Conservation (phyloP, 2,888 invertebrate species). For the Physocephala rufipes region DNA sequence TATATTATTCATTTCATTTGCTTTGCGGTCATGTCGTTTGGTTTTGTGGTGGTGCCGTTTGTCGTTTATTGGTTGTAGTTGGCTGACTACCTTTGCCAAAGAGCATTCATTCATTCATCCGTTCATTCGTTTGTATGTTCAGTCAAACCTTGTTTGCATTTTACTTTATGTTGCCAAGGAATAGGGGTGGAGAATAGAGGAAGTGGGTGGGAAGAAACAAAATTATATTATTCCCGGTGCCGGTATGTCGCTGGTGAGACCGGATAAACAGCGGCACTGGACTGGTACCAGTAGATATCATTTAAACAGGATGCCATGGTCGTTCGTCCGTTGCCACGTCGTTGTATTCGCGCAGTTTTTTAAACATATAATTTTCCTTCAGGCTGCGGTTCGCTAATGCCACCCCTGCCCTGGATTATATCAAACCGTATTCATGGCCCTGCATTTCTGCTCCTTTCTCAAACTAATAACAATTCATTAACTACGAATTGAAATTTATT, state of each 20-base stretch:
- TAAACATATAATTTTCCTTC: too few relatives aligned
- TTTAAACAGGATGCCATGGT: slow-evolving; percentile 34
- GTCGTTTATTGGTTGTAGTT: background rate
- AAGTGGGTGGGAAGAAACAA: background rate
- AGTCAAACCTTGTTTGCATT: too few relatives aligned
- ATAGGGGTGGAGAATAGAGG: too few relatives aligned
- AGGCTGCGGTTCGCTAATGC: too few relatives aligned
- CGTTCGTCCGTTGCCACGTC: slow-evolving; percentile 3
- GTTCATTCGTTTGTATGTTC: too few relatives aligned
- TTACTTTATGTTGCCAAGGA: too few relatives aligned
- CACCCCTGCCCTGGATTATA: background rate
- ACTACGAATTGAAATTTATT: too few relatives aligned
- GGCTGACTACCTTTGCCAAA: too few relatives aligned
- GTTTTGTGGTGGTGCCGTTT: slow-evolving; percentile 1
- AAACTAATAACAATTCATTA: too few relatives aligned
- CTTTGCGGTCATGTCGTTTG: slow-evolving; percentile 19
- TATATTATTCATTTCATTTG: slow-evolving; percentile 34
- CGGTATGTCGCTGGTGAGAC: background rate
- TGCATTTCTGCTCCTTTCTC: background rate
- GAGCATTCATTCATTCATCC: too few relatives aligned
- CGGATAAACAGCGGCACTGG: background rate
- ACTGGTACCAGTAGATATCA: slow-evolving; percentile 15
- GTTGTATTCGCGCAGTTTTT: background rate
- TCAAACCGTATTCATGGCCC: background rate
- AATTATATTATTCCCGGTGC: background rate